Base-by-base conservation (phyloP, 2,113 vertebrate genomes). In the Cavia aperea region DNA sequence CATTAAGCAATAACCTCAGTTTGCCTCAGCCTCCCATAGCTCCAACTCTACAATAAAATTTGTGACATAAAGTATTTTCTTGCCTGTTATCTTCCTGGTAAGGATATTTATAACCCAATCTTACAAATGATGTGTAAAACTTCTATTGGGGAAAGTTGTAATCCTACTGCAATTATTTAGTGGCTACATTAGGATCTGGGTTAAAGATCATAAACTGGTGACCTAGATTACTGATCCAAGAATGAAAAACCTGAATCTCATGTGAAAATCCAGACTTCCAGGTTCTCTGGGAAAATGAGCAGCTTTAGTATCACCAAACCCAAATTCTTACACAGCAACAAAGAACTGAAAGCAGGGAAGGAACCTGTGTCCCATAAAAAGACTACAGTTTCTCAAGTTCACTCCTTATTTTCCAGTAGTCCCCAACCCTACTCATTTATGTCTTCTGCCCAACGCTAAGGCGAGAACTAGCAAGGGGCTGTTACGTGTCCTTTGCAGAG, bases 201-300 rank as follows among this genome's bases (percentile, higher is more conserved):
- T 39, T 72, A 93, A 63, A 93, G 51, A 51, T 92, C 51, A 75
- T 43, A 81, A 90, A 81, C 3, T 39, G 36, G 77, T 49, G 2
- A 36, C 54, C 43, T 58, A 72, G 72, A 86, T 33, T 77, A 58
- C 79, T 26, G 51, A 84, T 29, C 51, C 56, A 36, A 82, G 84
- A 88, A 39, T 24, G 16, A 58, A 82, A 91, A 68, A 73, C 7
- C 43, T 60, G 39, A 24, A 75, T 72, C 56, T 79, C 14, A 54
- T 1, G 7, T 8, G 72, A 85, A 39, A 31, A 66, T 54, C 15
- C 49, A 68, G 79, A 36, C 18, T 66, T 73, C 14, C 12, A 78
- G 39, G 60, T 63, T 72, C 66, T 78, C 58, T 63, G 29, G 39
- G 51, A 54, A 90, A 77, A 66, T 56, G 23, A 81, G 24, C 5